Conservation (phyloP, 1,140 invertebrate species). For the Periplaneta americana region DNA sequence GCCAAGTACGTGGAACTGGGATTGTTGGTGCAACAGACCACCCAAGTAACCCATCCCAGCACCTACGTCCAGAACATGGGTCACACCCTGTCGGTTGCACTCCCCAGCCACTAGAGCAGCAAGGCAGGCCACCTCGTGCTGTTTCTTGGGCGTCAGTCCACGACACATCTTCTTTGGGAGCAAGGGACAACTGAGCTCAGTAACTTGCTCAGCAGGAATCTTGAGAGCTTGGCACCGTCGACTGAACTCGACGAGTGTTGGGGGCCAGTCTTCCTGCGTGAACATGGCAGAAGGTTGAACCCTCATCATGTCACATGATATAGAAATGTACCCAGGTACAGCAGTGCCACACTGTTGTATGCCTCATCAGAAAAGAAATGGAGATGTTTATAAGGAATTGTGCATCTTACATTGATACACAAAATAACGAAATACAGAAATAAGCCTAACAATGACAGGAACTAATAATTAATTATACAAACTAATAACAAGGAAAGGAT, state of each 20-base stretch:
- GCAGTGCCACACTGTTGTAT: no score
- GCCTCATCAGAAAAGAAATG: no score
- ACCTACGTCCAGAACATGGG: conserved; percentile 73
- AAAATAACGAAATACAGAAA: no score
- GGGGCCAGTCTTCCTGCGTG: conserved; percentile 36
- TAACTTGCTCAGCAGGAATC: conserved; percentile 26
- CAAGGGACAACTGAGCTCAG: conserved; percentile 5
- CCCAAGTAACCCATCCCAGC: conserved; percentile 69
- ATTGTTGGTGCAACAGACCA: conserved; percentile 56
- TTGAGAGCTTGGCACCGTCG: not conserved
- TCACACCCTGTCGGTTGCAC: conserved; percentile 42
- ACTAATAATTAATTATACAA: no score
- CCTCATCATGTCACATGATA: no score
- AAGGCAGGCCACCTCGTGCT: conserved; percentile 59
- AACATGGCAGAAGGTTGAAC: no score
- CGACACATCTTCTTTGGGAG: conserved; percentile 33
- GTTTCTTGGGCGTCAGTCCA: conserved; percentile 54
- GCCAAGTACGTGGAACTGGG: conserved; percentile 61
- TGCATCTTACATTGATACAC: no score
- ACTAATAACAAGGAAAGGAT: no score
- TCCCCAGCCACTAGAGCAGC: conserved; percentile 48
- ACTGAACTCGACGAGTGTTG: conserved; percentile 36
- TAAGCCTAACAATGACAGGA: no score
- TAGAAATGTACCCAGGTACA: no score
- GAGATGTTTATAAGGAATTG: no score